phyloP scores from a whole-genome alignment of 2,797 vertebrate species.

The Muscicapa striata region DNA sequence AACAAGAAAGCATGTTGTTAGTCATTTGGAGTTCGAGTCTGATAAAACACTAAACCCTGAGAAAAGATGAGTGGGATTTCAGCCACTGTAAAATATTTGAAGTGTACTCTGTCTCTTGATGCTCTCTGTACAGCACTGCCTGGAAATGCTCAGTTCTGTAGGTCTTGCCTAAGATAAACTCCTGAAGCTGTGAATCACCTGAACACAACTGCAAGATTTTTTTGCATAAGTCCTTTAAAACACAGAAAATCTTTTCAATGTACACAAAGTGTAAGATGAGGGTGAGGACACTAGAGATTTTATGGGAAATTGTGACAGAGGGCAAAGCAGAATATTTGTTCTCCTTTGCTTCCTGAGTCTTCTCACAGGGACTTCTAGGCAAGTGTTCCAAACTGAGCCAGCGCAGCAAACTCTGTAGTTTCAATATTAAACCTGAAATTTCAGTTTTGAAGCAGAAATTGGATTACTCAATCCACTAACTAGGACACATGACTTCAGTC shows the following conservation, averaged over 20 bases:
- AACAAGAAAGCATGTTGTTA: background rate
- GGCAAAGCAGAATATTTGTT: background rate
- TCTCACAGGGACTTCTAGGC: background rate
- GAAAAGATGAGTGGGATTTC: background rate
- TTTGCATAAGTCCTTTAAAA: background rate
- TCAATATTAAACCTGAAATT: background rate
- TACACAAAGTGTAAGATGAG: background rate
- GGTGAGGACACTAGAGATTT: background rate
- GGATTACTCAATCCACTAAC: background rate
- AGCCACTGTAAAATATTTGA: background rate
- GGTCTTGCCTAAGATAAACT: background rate
- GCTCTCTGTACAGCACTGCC: background rate
- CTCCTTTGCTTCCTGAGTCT: background rate
- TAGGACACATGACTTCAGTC: background rate
- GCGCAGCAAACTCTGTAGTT: background rate
- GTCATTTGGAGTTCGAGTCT: background rate
- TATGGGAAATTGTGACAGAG: background rate
- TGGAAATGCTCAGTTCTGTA: background rate
- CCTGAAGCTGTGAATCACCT: background rate
- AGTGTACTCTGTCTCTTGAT: background rate
- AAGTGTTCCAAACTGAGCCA: background rate
- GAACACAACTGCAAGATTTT: background rate
- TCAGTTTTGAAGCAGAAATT: background rate
- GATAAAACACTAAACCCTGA: background rate
- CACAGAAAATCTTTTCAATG: background rate